phyloP scores from a whole-genome alignment of 1,140 invertebrate genomes.

The Heliconius nattereri region DNA sequence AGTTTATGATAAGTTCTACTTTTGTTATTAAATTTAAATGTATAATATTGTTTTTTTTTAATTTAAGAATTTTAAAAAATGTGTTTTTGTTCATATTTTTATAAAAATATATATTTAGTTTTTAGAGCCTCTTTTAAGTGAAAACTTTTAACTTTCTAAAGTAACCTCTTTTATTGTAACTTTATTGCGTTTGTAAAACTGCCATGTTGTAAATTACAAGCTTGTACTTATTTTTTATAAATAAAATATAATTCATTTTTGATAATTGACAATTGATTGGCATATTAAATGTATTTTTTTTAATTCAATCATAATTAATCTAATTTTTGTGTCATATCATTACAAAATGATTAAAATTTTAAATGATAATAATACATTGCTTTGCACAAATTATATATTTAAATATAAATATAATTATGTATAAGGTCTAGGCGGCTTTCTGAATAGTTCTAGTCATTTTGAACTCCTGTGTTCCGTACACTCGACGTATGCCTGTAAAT shows the following conservation, averaged over 20 bases:
- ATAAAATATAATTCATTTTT: no score
- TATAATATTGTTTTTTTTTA: conserved; percentile 21
- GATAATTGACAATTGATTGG: no score
- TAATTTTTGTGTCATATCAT: no score
- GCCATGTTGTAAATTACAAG: not conserved
- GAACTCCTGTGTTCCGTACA: conserved; percentile 73
- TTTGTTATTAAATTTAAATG: conserved; percentile 21
- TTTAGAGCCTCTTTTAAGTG: not conserved
- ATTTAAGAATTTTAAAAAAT: not conserved
- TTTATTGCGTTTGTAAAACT: conserved; percentile 2
- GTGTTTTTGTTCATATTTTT: conserved; percentile 17
- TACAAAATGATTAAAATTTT: no score
- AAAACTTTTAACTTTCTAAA: not conserved
- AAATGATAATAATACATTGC: not conserved
- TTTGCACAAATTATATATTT: not conserved
- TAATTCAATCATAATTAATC: no score
- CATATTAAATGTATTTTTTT: no score
- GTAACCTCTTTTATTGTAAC: not conserved
- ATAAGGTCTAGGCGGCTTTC: conserved; percentile 60
- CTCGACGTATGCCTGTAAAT: conserved; percentile 69
- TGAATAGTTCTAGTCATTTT: conserved; percentile 77
- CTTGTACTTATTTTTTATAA: conserved; percentile 15
- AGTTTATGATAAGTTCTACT: conserved; percentile 5
- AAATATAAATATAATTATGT: not conserved
- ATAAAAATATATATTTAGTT: conserved; percentile 23